Evolutionary conservation across 1,140 invertebrate species (phyloP).

Genomic region (Drosophila eugracilis): DNA sequence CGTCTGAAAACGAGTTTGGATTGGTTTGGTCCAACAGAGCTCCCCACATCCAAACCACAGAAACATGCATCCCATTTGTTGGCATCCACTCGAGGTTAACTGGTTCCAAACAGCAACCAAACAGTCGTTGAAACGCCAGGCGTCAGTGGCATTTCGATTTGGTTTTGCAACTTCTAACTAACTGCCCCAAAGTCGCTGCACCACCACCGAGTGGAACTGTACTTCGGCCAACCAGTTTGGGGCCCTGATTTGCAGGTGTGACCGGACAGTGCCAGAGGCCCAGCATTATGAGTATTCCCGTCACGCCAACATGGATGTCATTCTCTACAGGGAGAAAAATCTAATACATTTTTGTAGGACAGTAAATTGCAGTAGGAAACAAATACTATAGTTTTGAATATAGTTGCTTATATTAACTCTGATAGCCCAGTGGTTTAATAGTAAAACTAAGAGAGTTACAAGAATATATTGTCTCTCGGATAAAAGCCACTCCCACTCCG

Average conservation of each 20-base stretch:
- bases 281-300: constrained; percentile 1
- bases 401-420: too few species aligned
- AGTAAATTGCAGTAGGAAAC: too few species aligned
- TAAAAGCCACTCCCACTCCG: background rate
- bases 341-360: too few species aligned
- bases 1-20: constrained; percentile 29
- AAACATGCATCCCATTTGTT: constrained; percentile 26
- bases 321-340: background rate
- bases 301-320: constrained; percentile 2
- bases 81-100: constrained; percentile 46
- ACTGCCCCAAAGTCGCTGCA: constrained; percentile 16
- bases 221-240: constrained; percentile 35
- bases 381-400: too few species aligned
- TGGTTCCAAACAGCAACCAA: constrained; percentile 48
- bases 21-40: constrained; percentile 44
- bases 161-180: constrained; percentile 61
- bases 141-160: constrained; percentile 43
- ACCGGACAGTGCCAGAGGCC: constrained; percentile 3
- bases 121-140: constrained; percentile 25
- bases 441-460: background rate
- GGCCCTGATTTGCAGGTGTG: constrained; percentile 39
- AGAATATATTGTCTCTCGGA: background rate
- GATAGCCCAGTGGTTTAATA: too few species aligned
- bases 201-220: constrained; percentile 21
- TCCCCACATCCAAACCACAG: constrained; percentile 4